A percentile compares a stretch with the other conserved stretches of the same genome.
These are phyloP conservation scores for Cassiopea xamachana DNA, from an alignment of 30 jellyfish, hydroid and myxozoan species.

Conservation along the genomic window DNA sequence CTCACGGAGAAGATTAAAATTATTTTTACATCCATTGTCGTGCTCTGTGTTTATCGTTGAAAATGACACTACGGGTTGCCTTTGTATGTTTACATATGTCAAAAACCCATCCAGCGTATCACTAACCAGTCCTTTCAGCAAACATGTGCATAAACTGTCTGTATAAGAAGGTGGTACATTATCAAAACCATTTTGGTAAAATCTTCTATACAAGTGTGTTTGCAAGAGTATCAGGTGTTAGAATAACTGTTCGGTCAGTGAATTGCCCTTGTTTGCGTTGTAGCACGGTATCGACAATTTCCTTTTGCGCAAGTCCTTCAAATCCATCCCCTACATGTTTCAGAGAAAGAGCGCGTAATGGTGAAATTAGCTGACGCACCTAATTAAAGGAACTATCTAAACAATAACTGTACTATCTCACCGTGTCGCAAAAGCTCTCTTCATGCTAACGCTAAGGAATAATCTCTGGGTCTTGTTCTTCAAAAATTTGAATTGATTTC, in stretches of 20 bases:
- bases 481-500: too few relatives aligned
- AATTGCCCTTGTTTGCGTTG: too few relatives aligned
- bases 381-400: too few relatives aligned
- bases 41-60: background rate
- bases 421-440: too few relatives aligned
- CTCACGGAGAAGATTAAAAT: background rate
- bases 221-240: background rate
- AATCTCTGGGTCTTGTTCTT: too few relatives aligned
- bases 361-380: too few relatives aligned
- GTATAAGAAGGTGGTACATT: background rate
- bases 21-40: background rate
- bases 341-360: too few relatives aligned
- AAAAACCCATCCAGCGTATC: background rate
- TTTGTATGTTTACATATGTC: background rate
- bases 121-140: background rate
- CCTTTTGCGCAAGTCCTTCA: too few relatives aligned
- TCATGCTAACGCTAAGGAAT: too few relatives aligned
- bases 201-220: background rate
- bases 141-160: constrained; percentile 11
- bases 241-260: background rate
- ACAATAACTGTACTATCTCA: too few relatives aligned
- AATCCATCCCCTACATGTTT: too few relatives aligned
- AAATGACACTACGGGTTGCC: background rate
- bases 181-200: background rate
- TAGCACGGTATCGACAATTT: too few relatives aligned